A percentile compares a stretch with the other conserved stretches of the same genome.
phyloP scores from a whole-genome alignment of 2,797 vertebrate genomes.

The Myotis daubentonii region DNA sequence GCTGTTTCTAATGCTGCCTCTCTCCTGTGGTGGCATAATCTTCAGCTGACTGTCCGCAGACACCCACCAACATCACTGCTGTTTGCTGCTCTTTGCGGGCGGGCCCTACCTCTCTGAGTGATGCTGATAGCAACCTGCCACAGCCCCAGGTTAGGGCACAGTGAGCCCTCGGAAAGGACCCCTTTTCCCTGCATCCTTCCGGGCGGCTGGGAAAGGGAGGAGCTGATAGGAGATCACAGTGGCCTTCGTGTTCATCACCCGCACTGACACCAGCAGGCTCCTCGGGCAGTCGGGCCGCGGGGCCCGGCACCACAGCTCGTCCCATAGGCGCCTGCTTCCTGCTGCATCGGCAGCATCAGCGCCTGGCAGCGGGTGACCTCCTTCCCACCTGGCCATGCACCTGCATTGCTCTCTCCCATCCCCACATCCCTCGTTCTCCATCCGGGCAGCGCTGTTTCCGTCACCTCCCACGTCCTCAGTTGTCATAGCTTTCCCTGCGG shows the following conservation, averaged over 20 bases:
- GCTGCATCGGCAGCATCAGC: background rate
- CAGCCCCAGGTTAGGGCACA: background rate
- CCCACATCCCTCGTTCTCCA: background rate
- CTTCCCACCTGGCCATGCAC: background rate
- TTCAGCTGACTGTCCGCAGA: too few relatives aligned
- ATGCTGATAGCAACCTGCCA: background rate
- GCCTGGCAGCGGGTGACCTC: fast-evolving
- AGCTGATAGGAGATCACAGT: background rate
- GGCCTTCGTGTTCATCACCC: background rate
- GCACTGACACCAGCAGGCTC: too few relatives aligned
- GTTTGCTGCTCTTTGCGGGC: background rate
- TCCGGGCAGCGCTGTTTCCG: background rate
- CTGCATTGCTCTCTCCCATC: fast-evolving
- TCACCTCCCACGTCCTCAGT: background rate
- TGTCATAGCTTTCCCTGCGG: background rate
- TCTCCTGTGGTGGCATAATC: background rate
- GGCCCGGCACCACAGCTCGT: background rate
- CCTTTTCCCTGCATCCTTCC: too few relatives aligned
- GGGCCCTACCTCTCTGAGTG: background rate
- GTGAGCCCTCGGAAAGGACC: background rate
- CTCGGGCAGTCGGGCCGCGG: fast-evolving
- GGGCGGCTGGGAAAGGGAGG: too few relatives aligned
- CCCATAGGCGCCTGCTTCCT: background rate
- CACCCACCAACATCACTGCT: background rate
- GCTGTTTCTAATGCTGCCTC: background rate